A percentile compares a stretch with the other conserved stretches of the same genome.
Evolutionary conservation across 2,888 invertebrate species (phyloP).

Genomic region (Helicoverpa assulta): DNA sequence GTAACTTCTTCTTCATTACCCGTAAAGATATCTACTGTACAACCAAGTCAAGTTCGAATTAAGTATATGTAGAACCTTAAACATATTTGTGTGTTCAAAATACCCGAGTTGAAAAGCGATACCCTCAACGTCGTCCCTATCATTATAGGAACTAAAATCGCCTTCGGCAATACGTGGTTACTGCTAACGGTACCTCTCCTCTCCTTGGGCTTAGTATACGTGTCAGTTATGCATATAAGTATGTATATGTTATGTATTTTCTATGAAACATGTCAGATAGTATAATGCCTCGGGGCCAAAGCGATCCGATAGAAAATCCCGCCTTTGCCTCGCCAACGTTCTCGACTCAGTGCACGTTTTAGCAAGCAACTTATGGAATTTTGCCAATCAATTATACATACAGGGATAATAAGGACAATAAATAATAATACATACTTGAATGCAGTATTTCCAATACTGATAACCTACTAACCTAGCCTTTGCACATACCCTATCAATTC

Average conservation of each 20-base stretch:
- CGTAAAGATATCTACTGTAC: too few species aligned
- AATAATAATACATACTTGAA: not conserved
- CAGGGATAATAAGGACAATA: not conserved
- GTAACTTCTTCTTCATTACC: too few species aligned
- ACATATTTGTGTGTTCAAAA: not conserved
- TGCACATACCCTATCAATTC: constrained; percentile 15
- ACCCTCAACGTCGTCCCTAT: constrained; percentile 26
- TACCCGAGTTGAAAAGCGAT: constrained; percentile 22
- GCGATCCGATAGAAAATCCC: constrained; percentile 33
- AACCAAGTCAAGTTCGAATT: too few species aligned
- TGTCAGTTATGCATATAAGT: constrained; percentile 31
- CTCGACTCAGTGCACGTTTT: constrained; percentile 5
- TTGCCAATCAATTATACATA: constrained; percentile 31
- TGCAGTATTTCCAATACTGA: too few species aligned
- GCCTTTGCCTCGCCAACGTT: constrained; percentile 18
- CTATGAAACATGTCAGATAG: constrained; percentile 43
- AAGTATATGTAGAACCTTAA: too few species aligned
- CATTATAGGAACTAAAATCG: constrained; percentile 39
- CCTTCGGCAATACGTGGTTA: constrained; percentile 40
- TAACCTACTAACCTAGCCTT: too few species aligned
- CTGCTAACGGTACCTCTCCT: constrained; percentile 13
- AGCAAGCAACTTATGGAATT: constrained; percentile 29
- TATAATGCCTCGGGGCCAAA: constrained; percentile 29
- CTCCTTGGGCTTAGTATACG: constrained; percentile 35
- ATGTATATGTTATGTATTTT: constrained; percentile 35